Percentiles rank a stretch among this genome's conserved stretches.
phyloP scores from a whole-genome alignment of 2,113 vertebrate species.

The Sylvietta virens region DNA sequence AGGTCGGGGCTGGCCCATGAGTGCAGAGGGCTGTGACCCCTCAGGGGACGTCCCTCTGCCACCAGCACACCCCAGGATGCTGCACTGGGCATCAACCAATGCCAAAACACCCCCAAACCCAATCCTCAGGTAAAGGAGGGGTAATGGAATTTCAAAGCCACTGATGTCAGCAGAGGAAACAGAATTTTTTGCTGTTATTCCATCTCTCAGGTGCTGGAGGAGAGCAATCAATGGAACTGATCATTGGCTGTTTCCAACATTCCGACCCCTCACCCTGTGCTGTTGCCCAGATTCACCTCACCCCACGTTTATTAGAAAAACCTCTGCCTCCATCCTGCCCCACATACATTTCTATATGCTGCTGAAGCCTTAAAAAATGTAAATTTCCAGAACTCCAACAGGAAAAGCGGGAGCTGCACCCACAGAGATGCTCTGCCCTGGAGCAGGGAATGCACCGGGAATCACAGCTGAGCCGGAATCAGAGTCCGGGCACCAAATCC shows the following conservation, averaged over 20 bases:
- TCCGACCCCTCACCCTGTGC: not conserved
- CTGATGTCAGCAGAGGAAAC: not conserved
- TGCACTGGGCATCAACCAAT: not conserved
- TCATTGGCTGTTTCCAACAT: not conserved
- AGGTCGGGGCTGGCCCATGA: rapidly evolving
- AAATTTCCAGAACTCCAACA: too few species aligned
- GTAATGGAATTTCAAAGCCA: not conserved
- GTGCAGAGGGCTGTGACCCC: not conserved
- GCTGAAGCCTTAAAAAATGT: too few species aligned
- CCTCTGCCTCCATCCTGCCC: too few species aligned
- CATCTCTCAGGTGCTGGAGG: not conserved
- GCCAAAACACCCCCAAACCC: not conserved
- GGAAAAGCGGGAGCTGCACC: not conserved
- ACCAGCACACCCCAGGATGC: rapidly evolving
- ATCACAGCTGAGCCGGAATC: not conserved
- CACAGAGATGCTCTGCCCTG: not conserved
- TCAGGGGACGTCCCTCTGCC: not conserved
- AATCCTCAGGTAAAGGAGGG: not conserved
- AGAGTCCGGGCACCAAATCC: not conserved
- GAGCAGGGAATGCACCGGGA: not conserved
- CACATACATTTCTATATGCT: too few species aligned
- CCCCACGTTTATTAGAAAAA: not conserved
- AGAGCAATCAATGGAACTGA: not conserved
- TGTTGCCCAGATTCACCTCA: not conserved
- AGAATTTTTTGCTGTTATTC: not conserved